These are phyloP conservation scores for Dasypolia templi DNA, from an alignment of 2,888 invertebrate genomes.

Conservation along the genomic window DNA sequence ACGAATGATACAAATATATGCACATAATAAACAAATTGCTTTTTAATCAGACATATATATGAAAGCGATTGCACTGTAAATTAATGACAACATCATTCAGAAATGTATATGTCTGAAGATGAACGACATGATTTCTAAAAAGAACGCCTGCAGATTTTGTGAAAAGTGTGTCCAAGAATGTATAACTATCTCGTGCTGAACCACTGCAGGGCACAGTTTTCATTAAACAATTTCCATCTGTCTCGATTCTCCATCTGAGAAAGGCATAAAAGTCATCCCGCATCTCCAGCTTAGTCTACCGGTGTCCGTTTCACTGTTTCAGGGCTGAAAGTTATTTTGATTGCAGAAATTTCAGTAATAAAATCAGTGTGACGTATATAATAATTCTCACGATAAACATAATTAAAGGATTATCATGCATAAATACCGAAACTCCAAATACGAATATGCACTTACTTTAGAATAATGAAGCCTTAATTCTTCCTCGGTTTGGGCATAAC, in stretches of 20 bases:
- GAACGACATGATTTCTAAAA: neutral
- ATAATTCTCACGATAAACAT: neutral
- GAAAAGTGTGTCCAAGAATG: too few species aligned
- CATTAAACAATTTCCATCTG: neutral
- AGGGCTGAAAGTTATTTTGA: neutral
- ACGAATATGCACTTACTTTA: slow-evolving; percentile 12
- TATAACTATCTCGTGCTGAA: too few species aligned
- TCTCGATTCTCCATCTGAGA: neutral
- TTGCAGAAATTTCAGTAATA: neutral
- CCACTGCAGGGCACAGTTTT: neutral
- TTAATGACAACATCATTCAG: too few species aligned
- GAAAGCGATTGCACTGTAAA: slow-evolving; percentile 19
- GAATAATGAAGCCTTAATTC: slow-evolving; percentile 31
- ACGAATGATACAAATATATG: slow-evolving; percentile 34
- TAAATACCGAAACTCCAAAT: slow-evolving; percentile 31
- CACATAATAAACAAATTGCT: slow-evolving; percentile 22
- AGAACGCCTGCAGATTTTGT: too few species aligned
- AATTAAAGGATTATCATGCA: neutral
- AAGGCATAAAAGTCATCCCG: neutral
- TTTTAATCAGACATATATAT: slow-evolving; percentile 28
- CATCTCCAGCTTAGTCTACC: neutral
- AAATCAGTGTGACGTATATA: neutral
- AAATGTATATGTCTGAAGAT: neutral
- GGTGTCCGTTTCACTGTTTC: too few species aligned
- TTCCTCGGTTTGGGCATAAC: slow-evolving; percentile 40